Evolutionary conservation across 2,888 invertebrate genomes (phyloP).

Genomic region (Lobophora halterata): DNA sequence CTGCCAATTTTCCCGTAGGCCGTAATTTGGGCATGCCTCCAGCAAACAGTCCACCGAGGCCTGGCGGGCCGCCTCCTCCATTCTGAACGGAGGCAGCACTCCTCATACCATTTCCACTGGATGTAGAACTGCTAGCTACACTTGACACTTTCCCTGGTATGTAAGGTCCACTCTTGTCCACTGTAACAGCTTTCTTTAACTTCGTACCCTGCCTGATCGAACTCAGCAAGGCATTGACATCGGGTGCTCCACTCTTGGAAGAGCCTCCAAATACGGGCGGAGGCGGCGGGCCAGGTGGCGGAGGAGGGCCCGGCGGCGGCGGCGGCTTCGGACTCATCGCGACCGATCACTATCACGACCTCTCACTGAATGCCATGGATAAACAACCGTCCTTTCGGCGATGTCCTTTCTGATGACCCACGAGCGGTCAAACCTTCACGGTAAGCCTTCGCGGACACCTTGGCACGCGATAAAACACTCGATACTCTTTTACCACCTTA

Average conservation of each 20-base stretch:
- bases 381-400: conserved; percentile 30
- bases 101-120: conserved; percentile 57
- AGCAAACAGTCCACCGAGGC: conserved; percentile 88
- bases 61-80: conserved; percentile 61
- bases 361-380: conserved; percentile 48
- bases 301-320: conserved; percentile 84
- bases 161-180: conserved; percentile 92
- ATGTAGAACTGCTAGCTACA: conserved; percentile 45
- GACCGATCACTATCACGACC: conserved; percentile 40
- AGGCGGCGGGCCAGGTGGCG: conserved; percentile 82
- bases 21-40: conserved; percentile 91
- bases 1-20: conserved; percentile 82
- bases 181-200: conserved; percentile 92
- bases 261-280: conserved; percentile 71
- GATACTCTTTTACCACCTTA: too few species aligned
- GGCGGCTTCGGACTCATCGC: conserved; percentile 77
- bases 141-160: conserved; percentile 83
- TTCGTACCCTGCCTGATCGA: conserved; percentile 91
- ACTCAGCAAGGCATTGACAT: conserved; percentile 85
- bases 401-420: conserved; percentile 30
- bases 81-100: conserved; percentile 60
- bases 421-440: conserved; percentile 36
- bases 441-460: conserved; percentile 43
- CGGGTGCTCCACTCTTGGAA: conserved; percentile 72
- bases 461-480: conserved; percentile 60